Percentiles rank a stretch among this genome's conserved stretches.
phyloP scores from a whole-genome alignment of 1,140 invertebrate genomes.

The Tetragnatha versicolor region DNA sequence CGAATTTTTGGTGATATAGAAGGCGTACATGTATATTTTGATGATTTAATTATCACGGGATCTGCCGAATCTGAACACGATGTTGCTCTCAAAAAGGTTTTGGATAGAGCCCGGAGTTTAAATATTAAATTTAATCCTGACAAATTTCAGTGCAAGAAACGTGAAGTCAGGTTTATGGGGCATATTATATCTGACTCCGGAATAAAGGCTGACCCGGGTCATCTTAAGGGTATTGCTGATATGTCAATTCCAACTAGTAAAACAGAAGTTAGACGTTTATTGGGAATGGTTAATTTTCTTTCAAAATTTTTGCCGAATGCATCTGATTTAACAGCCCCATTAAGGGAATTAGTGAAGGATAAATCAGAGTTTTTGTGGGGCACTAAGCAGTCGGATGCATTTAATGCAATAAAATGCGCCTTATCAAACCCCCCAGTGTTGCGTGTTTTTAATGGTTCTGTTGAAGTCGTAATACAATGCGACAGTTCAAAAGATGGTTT shows the following conservation, averaged over 20 bases:
- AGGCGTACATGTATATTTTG: not conserved
- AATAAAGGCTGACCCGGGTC: slow-evolving; percentile 61
- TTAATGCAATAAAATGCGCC: not conserved
- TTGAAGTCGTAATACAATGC: not conserved
- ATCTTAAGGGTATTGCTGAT: slow-evolving; percentile 60
- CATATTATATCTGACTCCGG: not conserved
- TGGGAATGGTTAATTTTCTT: slow-evolving; percentile 42
- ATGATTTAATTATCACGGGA: slow-evolving; percentile 63
- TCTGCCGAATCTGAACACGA: slow-evolving; percentile 23
- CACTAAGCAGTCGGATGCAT: too few species aligned
- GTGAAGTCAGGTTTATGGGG: slow-evolving; percentile 27
- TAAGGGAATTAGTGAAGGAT: slow-evolving; percentile 18
- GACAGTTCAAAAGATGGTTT: slow-evolving; percentile 25
- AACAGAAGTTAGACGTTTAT: slow-evolving; percentile 2
- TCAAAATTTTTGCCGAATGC: slow-evolving; percentile 34
- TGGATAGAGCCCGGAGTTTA: not conserved
- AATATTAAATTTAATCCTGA: not conserved
- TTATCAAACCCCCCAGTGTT: slow-evolving; percentile 6
- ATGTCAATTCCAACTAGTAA: not conserved
- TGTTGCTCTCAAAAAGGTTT: not conserved
- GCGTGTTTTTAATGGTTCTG: not conserved
- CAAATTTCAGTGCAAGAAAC: too few species aligned
- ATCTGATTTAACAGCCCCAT: slow-evolving; percentile 23
- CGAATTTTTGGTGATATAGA: too few species aligned
- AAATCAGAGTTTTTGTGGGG: slow-evolving; percentile 30